Percentiles rank a stretch among this genome's conserved stretches.
These are phyloP conservation scores for Megalonaias nervosa DNA, from an alignment of 1,140 invertebrate genomes.

Conservation along the genomic window DNA sequence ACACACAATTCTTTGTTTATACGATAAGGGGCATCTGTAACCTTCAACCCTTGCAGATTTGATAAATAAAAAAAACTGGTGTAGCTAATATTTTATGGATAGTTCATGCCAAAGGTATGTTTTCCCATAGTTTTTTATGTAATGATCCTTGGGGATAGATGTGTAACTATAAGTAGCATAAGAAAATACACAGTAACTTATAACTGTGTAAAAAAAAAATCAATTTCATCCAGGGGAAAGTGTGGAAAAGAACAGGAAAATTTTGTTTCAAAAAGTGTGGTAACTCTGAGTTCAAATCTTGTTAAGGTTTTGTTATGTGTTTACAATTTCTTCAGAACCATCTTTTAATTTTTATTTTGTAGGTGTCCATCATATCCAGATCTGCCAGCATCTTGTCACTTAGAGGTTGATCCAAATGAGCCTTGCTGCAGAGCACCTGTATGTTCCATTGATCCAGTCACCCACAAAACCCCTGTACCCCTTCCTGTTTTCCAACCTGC, in stretches of 20 bases:
- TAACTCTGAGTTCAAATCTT: neutral
- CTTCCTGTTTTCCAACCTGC: constrained; percentile 43
- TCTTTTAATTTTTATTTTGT: neutral
- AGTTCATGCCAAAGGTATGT: too few species aligned
- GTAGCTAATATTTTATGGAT: too few species aligned
- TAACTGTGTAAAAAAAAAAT: neutral
- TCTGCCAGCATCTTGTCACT: constrained; percentile 50
- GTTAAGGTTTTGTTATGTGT: neutral
- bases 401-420: constrained; percentile 50
- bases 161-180: too few species aligned
- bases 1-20: too few species aligned
- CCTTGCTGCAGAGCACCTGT: constrained; percentile 56
- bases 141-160: neutral
- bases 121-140: neutral
- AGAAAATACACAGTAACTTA: neutral
- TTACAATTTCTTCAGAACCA: neutral
- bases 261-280: too few species aligned
- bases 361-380: constrained; percentile 57
- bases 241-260: too few species aligned
- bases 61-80: too few species aligned
- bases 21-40: too few species aligned
- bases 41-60: too few species aligned
- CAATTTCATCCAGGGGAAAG: too few species aligned
- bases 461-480: constrained; percentile 39
- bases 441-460: constrained; percentile 48